A percentile compares a stretch with the other conserved stretches of the same genome.
Conservation (phyloP, 2,797 vertebrate species). For the Hypotaenidia philippensis region DNA sequence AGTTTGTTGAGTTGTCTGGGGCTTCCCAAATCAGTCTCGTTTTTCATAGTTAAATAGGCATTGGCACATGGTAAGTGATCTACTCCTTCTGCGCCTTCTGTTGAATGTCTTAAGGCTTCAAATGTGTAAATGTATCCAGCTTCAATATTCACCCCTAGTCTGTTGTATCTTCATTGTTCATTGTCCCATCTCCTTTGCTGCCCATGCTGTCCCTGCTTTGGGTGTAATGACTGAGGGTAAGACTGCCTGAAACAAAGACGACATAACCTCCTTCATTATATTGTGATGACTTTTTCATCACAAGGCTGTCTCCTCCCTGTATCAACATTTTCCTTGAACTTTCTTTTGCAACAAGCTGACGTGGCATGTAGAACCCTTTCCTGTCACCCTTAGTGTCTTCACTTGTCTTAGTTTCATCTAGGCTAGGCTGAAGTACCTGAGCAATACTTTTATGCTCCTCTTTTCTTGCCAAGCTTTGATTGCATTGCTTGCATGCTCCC, state of each 20-base stretch:
- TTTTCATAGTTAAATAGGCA: not conserved
- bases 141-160: not conserved
- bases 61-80: not conserved
- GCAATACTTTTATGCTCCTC: not conserved
- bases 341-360: not conserved
- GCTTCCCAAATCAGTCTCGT: not conserved
- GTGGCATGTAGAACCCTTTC: not conserved
- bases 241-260: not conserved
- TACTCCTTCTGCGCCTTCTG: not conserved
- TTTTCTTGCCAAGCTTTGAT: not conserved
- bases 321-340: not conserved
- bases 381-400: not conserved
- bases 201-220: not conserved
- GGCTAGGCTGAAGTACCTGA: not conserved
- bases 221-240: not conserved
- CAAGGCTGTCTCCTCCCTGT: not conserved
- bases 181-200: not conserved
- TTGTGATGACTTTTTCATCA: not conserved
- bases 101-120: not conserved
- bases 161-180: not conserved
- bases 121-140: not conserved
- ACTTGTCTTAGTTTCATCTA: not conserved
- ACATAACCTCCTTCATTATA: not conserved
- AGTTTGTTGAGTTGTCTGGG: not conserved
- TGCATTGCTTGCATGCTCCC: not conserved